Conservation (phyloP, 2,113 vertebrate genomes). For the Bombycilla garrulus region DNA sequence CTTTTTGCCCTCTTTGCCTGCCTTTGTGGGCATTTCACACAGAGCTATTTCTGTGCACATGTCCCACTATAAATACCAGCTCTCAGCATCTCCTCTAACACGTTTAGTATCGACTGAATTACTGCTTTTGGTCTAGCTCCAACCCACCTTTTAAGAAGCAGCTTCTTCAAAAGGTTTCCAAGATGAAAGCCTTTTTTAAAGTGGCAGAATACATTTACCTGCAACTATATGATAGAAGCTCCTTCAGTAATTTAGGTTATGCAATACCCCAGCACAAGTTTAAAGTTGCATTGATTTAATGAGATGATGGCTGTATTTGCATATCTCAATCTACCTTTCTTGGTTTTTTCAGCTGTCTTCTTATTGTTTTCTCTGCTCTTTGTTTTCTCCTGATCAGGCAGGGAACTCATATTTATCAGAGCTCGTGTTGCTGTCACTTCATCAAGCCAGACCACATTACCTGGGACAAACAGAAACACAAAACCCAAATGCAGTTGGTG, state of each 20-base stretch:
- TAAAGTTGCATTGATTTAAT: background rate
- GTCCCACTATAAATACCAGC: background rate
- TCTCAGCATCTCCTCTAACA: background rate
- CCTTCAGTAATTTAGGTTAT: constrained; percentile 63
- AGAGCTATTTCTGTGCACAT: background rate
- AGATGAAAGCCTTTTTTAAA: constrained; percentile 72
- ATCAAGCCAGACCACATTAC: constrained; percentile 98
- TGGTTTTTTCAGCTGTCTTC: constrained; percentile 66
- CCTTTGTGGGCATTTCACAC: background rate
- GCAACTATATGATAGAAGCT: constrained; percentile 64
- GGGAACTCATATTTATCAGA: constrained; percentile 89
- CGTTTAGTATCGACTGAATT: background rate
- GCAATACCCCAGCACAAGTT: constrained; percentile 33
- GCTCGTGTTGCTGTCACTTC: constrained; percentile 91
- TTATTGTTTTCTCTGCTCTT: constrained; percentile 66
- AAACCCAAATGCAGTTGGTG: background rate
- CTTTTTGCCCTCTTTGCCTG: background rate
- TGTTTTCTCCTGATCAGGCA: constrained; percentile 79
- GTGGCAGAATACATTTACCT: constrained; percentile 71
- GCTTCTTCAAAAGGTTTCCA: constrained; percentile 71
- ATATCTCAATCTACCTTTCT: constrained; percentile 76
- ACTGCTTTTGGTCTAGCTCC: constrained; percentile 59
- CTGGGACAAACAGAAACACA: constrained; percentile 69
- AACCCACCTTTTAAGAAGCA: constrained; percentile 72
- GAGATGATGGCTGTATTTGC: background rate